Conservation (phyloP, 1,140 invertebrate genomes). For the Papilio glaucus region DNA sequence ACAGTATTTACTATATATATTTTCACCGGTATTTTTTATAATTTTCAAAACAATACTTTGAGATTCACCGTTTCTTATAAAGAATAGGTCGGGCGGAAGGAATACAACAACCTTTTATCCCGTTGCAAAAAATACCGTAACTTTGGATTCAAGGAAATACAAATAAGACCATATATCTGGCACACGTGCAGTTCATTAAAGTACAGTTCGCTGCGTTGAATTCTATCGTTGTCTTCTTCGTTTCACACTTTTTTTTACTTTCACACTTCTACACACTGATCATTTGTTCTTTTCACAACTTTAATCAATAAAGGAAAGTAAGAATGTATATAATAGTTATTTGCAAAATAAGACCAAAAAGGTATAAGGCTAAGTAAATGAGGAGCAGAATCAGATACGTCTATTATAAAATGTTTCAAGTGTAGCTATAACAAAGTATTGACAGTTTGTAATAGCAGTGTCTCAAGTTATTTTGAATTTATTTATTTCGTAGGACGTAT, state of each 20-base stretch:
- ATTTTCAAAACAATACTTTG: background rate
- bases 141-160: slow-evolving; percentile 23
- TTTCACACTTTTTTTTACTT: slow-evolving; percentile 23
- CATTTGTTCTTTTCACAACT: background rate
- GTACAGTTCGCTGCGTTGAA: slow-evolving; percentile 12
- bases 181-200: slow-evolving; percentile 29
- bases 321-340: background rate
- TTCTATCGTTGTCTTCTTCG: slow-evolving; percentile 21
- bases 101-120: slow-evolving; percentile 9
- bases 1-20: too few species aligned
- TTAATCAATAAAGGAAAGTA: background rate
- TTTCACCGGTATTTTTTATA: background rate
- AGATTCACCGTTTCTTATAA: background rate
- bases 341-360: background rate
- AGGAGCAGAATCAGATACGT: too few species aligned
- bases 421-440: too few species aligned
- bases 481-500: too few species aligned
- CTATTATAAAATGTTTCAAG: background rate
- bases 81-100: background rate
- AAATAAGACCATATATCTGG: slow-evolving; percentile 33
- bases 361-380: too few species aligned
- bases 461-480: too few species aligned
- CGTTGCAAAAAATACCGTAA: slow-evolving; percentile 34
- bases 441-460: too few species aligned
- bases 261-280: background rate